Conservation (phyloP, 1,140 invertebrate genomes). For the Cyclargus thomasi region DNA sequence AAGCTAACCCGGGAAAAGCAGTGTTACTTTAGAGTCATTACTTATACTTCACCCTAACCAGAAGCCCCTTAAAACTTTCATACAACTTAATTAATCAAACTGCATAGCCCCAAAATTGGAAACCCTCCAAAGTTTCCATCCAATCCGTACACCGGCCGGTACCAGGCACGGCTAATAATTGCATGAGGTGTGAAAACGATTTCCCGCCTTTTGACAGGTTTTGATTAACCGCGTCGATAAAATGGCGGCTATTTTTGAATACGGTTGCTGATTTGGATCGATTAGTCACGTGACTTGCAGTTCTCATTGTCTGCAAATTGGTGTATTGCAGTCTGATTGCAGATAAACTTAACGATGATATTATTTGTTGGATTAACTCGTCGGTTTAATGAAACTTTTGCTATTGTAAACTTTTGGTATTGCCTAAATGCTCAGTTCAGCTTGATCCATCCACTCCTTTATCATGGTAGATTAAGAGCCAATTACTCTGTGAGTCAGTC, state of each 20-base stretch:
- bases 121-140: conserved; percentile 7
- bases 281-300: conserved; percentile 5
- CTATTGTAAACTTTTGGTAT: too few species aligned
- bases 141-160: background rate
- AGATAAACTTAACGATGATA: background rate
- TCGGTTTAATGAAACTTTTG: too few species aligned
- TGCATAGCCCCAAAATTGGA: conserved; percentile 5
- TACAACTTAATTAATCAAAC: conserved; percentile 6
- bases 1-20: too few species aligned
- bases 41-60: too few species aligned
- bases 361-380: too few species aligned
- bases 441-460: too few species aligned
- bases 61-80: background rate
- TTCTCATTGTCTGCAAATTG: conserved; percentile 1
- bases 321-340: background rate
- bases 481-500: too few species aligned
- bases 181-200: conserved; percentile 2
- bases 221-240: conserved; percentile 3
- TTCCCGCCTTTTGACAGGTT: conserved; percentile 6
- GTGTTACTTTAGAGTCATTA: too few species aligned
- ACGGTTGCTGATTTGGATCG: conserved; percentile 6
- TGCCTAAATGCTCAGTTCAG: too few species aligned
- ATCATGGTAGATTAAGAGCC: too few species aligned
- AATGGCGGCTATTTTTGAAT: conserved; percentile 5
- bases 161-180: background rate